A percentile compares a stretch with the other conserved stretches of the same genome.
Evolutionary conservation across 2,888 invertebrate species (phyloP).

Genomic region (Augiades crinisus): DNA sequence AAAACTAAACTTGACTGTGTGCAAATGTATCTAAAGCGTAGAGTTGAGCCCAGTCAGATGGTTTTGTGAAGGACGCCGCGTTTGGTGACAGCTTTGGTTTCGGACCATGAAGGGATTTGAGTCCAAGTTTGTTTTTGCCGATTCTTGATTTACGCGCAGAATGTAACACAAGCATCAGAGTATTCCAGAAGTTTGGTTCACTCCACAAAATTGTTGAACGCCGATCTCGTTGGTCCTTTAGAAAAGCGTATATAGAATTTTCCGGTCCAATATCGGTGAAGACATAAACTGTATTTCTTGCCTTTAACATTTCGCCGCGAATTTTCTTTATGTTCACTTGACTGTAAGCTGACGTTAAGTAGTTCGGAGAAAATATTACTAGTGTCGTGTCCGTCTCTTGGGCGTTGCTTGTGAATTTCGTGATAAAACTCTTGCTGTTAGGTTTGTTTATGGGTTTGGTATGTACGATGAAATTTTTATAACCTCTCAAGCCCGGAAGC

Average conservation of each 20-base stretch:
- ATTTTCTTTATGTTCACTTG: conserved; percentile 71
- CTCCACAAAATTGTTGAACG: conserved; percentile 59
- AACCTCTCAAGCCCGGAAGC: conserved; percentile 52
- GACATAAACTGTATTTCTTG: conserved; percentile 60
- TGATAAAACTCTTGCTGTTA: conserved; percentile 41
- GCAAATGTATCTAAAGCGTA: conserved; percentile 49
- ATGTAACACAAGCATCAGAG: conserved; percentile 44
- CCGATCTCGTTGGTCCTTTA: conserved; percentile 64
- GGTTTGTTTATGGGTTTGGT: conserved; percentile 40
- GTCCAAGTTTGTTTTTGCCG: conserved; percentile 29
- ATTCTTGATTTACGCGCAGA: conserved; percentile 28
- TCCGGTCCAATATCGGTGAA: conserved; percentile 66
- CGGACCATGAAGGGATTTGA: conserved; percentile 14
- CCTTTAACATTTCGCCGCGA: conserved; percentile 62
- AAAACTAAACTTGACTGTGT: conserved; percentile 65
- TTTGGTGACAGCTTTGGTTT: conserved; percentile 12
- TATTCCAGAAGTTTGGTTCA: conserved; percentile 63
- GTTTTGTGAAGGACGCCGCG: conserved; percentile 40
- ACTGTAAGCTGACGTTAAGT: conserved; percentile 61
- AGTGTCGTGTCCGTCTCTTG: conserved; percentile 46
- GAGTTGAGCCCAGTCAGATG: conserved; percentile 48
- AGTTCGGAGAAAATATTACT: conserved; percentile 68
- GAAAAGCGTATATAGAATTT: conserved; percentile 68
- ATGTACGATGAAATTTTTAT: conserved; percentile 48
- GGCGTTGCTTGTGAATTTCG: conserved; percentile 40